Conservation (phyloP, 2,888 invertebrate genomes). For the Habrosyne pyritoides region DNA sequence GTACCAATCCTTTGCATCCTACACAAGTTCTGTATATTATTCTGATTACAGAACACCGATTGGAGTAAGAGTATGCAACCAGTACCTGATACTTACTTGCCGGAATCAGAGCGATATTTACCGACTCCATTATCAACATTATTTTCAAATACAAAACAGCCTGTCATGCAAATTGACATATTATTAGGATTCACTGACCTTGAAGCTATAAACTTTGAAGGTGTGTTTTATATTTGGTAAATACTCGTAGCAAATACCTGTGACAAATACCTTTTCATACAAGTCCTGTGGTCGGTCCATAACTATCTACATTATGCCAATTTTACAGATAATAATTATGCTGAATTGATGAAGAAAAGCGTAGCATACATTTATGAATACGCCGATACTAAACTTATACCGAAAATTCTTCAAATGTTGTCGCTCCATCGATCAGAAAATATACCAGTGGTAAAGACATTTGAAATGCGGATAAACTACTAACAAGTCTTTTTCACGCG, state of each 20-base stretch:
- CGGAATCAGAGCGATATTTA: conserved; percentile 84
- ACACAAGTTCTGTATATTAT: neutral
- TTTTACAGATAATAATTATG: conserved; percentile 82
- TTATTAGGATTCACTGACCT: conserved; percentile 88
- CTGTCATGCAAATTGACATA: conserved; percentile 85
- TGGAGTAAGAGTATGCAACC: conserved; percentile 85
- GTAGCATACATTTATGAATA: conserved; percentile 81
- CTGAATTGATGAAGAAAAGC: conserved; percentile 83
- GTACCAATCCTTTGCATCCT: neutral
- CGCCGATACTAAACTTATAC: conserved; percentile 83
- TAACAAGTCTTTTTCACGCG: no score
- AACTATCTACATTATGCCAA: conserved; percentile 6
- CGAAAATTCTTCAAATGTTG: conserved; percentile 77
- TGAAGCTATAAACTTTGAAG: conserved; percentile 84
- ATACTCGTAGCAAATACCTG: no score
- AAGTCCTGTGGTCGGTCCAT: no score
- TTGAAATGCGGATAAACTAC: no score
- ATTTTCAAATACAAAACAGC: conserved; percentile 76
- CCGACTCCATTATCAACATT: conserved; percentile 80
- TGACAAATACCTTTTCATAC: no score
- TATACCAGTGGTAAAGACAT: conserved; percentile 48
- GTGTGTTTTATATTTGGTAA: conserved; percentile 50
- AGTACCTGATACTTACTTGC: conserved; percentile 85
- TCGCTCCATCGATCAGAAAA: conserved; percentile 50
- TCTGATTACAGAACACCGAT: conserved; percentile 79